These are phyloP conservation scores for Uria lomvia DNA, from an alignment of 2,113 vertebrate genomes.

Conservation along the genomic window DNA sequence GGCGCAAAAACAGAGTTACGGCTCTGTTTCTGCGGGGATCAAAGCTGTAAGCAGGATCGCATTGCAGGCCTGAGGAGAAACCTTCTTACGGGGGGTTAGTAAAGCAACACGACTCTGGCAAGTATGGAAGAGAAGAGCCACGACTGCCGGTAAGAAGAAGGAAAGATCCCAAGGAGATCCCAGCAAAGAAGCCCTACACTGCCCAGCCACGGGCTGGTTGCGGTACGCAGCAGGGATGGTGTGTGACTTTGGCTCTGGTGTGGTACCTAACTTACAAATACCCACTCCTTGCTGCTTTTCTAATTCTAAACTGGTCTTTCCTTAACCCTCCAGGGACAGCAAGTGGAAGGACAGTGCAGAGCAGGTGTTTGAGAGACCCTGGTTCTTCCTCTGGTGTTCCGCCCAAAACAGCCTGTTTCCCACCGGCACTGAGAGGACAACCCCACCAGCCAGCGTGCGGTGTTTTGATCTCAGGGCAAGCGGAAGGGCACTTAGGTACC, in stretches of 20 bases:
- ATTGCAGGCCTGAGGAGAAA: not conserved
- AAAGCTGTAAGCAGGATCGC: not conserved
- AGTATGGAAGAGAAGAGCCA: not conserved
- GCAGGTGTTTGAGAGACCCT: not conserved
- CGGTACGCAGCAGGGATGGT: accelerated
- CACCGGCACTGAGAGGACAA: not conserved
- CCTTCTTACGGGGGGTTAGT: not conserved
- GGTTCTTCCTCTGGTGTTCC: not conserved
- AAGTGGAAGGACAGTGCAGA: not conserved
- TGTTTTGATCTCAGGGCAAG: not conserved
- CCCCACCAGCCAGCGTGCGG: not conserved
- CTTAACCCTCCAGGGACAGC: not conserved
- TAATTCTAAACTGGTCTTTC: not conserved
- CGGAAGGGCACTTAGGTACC: not conserved
- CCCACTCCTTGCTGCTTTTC: not conserved
- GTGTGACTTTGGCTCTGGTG: not conserved
- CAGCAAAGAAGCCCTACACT: not conserved
- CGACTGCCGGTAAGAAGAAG: not conserved
- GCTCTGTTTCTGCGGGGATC: not conserved
- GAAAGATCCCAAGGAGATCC: not conserved
- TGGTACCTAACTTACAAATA: not conserved
- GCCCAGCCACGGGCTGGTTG: not conserved
- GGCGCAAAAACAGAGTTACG: not conserved
- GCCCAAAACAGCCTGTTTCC: not conserved
- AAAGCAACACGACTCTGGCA: not conserved